phyloP scores from a whole-genome alignment of 2,113 vertebrate genomes.

The Forbesichthys papilliferus region DNA sequence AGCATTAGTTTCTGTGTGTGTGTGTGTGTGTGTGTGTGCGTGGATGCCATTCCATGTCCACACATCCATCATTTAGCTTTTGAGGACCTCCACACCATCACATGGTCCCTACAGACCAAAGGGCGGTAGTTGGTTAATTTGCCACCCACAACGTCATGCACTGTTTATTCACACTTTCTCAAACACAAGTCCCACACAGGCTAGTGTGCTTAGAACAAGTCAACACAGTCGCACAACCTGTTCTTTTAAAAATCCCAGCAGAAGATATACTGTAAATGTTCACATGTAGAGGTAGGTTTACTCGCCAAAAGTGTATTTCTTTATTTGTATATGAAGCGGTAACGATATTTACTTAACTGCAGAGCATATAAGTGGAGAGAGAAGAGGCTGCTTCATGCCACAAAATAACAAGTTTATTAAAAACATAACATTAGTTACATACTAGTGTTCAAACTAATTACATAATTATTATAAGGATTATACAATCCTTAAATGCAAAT shows the following conservation, averaged over 20 bases:
- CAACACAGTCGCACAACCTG: background rate
- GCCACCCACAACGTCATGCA: slow-evolving; percentile 1
- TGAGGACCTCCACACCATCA: slow-evolving; percentile 15
- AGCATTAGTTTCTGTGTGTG: background rate
- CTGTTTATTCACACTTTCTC: background rate
- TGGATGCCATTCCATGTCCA: background rate
- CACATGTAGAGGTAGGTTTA: too few relatives aligned
- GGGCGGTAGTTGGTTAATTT: background rate
- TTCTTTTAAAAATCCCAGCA: too few relatives aligned
- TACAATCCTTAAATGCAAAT: background rate
- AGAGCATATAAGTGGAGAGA: slow-evolving; percentile 49
- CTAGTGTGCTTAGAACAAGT: background rate
- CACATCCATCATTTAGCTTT: slow-evolving; percentile 13
- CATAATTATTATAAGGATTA: too few relatives aligned
- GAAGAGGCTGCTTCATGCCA: slow-evolving; percentile 54
- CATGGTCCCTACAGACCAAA: slow-evolving; percentile 13
- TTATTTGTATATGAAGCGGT: background rate
- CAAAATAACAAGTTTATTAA: slow-evolving; percentile 8
- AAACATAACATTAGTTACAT: background rate
- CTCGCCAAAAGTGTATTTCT: background rate
- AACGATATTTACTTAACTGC: slow-evolving; percentile 53
- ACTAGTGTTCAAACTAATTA: background rate
- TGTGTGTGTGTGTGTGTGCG: background rate
- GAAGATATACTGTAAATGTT: too few relatives aligned
- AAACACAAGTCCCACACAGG: background rate